phyloP scores from a whole-genome alignment of 1,140 invertebrate species.

The Dolichoris vasculosae region DNA sequence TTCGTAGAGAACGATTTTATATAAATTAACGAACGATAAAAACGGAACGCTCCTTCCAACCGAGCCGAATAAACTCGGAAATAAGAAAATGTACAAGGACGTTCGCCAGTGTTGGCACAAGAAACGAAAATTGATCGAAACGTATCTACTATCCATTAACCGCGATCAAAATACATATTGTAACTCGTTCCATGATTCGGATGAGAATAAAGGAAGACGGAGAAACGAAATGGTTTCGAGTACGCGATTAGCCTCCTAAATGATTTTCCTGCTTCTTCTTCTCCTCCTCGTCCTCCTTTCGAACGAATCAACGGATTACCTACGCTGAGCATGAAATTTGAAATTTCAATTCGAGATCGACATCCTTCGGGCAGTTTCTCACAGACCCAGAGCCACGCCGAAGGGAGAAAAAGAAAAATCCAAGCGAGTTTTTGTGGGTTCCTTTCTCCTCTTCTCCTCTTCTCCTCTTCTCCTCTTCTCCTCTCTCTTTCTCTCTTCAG shows the following conservation, averaged over 20 bases:
- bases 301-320: conserved; percentile 10
- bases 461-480: background rate
- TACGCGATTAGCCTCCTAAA: background rate
- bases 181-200: background rate
- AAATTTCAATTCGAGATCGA: conserved; percentile 49
- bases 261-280: background rate
- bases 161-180: conserved; percentile 1
- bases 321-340: conserved; percentile 1
- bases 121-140: conserved; percentile 36
- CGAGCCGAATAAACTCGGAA: background rate
- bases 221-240: background rate
- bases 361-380: conserved; percentile 27
- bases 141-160: background rate
- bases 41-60: background rate
- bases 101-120: no score
- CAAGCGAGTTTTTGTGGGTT: conserved; percentile 25
- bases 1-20: background rate
- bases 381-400: background rate
- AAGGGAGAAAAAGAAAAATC: conserved; percentile 43
- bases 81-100: background rate
- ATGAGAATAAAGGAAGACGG: background rate
- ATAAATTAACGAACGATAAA: background rate
- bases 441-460: background rate
- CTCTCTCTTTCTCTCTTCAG: background rate
- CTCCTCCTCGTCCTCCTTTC: background rate